A percentile compares a stretch with the other conserved stretches of the same genome.
phyloP scores from a whole-genome alignment of 2,113 vertebrate species.

The Pygoscelis antarcticus region DNA sequence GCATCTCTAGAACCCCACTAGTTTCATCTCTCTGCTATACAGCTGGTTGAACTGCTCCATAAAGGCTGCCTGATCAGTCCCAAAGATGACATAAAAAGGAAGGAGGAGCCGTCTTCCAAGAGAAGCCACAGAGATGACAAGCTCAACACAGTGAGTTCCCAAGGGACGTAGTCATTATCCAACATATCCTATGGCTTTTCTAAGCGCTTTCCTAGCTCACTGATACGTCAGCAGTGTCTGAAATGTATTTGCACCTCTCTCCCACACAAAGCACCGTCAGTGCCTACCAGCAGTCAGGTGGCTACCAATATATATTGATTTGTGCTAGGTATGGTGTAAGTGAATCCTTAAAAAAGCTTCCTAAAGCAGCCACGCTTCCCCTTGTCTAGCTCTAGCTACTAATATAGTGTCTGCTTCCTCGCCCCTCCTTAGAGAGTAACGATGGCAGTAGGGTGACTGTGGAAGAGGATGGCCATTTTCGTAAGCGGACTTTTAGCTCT shows the following conservation, averaged over 20 bases:
- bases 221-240: background rate
- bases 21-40: background rate
- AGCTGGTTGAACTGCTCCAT: background rate
- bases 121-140: background rate
- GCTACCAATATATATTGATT: background rate
- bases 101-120: background rate
- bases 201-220: background rate
- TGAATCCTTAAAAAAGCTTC: background rate
- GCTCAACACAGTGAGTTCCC: background rate
- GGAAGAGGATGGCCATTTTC: background rate
- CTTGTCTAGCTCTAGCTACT: background rate
- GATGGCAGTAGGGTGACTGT: background rate
- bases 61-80: background rate
- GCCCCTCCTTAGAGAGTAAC: background rate
- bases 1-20: fast-evolving
- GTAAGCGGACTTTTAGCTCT: background rate
- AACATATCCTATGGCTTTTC: background rate
- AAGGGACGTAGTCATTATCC: background rate
- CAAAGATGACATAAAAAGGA: background rate
- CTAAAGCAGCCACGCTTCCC: background rate
- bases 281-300: background rate
- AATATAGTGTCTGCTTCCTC: background rate
- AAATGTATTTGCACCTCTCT: background rate
- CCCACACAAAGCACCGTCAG: background rate
- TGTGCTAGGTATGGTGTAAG: background rate